A percentile compares a stretch with the other conserved stretches of the same genome.
Conservation (phyloP, 1,140 invertebrate species). For the Anastrepha obliqua region DNA sequence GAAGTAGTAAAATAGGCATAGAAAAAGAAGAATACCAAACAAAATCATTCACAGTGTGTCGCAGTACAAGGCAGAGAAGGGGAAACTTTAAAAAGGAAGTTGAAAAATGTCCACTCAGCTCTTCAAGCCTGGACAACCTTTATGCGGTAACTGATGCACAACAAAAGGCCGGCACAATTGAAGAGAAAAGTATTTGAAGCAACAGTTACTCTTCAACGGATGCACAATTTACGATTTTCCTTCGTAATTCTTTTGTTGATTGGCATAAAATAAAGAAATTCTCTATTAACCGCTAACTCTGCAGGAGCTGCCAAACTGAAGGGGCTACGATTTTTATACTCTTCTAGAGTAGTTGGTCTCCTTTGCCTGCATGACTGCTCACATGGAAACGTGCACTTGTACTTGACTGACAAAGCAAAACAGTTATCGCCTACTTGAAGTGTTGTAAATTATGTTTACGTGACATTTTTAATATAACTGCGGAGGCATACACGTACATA, state of each 20-base stretch:
- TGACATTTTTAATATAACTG: background rate
- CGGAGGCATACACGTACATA: background rate
- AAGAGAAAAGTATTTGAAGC: background rate
- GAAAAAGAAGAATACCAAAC: background rate
- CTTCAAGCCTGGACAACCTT: background rate
- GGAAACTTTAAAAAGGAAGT: background rate
- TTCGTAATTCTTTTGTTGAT: background rate
- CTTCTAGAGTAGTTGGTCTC: background rate
- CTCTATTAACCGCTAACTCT: background rate
- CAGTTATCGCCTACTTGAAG: background rate
- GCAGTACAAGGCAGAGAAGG: background rate
- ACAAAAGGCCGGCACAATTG: background rate
- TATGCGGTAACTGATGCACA: background rate
- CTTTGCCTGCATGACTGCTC: conserved; percentile 8
- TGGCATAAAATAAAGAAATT: conserved; percentile 3
- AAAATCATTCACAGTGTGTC: background rate
- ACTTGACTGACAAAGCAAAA: conserved; percentile 7
- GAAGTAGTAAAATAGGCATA: background rate
- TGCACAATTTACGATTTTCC: background rate
- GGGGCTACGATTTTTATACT: background rate
- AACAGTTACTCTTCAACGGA: background rate
- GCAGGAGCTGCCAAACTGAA: background rate
- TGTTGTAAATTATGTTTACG: conserved; percentile 47
- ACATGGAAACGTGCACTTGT: background rate
- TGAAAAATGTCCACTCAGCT: background rate